phyloP scores from a whole-genome alignment of 2,888 invertebrate species.

The Chrysolina haemoptera region DNA sequence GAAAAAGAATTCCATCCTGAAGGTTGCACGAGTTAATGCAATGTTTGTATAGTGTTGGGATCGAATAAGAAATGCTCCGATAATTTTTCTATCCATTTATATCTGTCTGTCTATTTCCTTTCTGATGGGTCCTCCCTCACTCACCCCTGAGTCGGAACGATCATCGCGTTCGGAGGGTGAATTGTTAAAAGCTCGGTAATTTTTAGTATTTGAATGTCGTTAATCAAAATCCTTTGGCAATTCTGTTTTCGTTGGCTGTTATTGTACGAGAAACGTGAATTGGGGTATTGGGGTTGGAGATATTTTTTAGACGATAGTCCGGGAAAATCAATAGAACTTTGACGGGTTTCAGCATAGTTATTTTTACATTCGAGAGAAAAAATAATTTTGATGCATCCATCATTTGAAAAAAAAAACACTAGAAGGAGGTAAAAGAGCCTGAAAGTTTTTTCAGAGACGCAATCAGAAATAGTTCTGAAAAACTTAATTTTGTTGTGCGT shows the following conservation, averaged over 20 bases:
- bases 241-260: conserved; percentile 49
- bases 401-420: too few species aligned
- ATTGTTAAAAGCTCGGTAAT: conserved; percentile 66
- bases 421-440: too few species aligned
- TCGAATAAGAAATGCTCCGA: conserved; percentile 74
- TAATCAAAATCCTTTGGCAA: conserved; percentile 59
- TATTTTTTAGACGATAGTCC: not conserved
- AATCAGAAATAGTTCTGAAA: too few species aligned
- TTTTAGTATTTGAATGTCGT: conserved; percentile 63
- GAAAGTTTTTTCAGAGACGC: too few species aligned
- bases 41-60: conserved; percentile 62
- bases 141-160: conserved; percentile 56
- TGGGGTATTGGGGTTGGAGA: conserved; percentile 1
- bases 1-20: conserved; percentile 47
- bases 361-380: too few species aligned
- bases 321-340: not conserved
- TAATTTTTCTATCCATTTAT: conserved; percentile 82
- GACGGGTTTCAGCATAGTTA: not conserved
- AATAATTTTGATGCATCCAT: too few species aligned
- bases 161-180: conserved; percentile 61
- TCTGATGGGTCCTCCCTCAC: conserved; percentile 67
- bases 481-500: too few species aligned
- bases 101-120: conserved; percentile 79
- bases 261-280: conserved; percentile 32
- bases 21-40: conserved; percentile 55